Base-by-base conservation (phyloP, 2,797 vertebrate genomes). In the Tamandua tetradactyla region DNA sequence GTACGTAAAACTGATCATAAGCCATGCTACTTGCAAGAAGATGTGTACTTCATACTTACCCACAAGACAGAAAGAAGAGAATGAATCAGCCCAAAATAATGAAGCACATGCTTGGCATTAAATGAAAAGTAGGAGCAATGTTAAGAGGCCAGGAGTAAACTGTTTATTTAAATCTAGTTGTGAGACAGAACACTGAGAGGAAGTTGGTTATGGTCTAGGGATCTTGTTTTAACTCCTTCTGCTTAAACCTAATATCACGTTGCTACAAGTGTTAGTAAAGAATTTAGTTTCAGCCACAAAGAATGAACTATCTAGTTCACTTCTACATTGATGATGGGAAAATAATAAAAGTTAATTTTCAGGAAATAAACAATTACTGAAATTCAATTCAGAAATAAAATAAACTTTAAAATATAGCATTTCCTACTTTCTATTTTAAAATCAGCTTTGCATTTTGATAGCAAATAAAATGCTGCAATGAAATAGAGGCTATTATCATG, bases 281-380 rank as follows among this genome's bases (percentile, higher is more conserved):
- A 81, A 75, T 89, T 84, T 37, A n/a, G 40, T 82, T 94, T 62
- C 25, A 93, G 42, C 14, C 40, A 94, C 55, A 84, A 94, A 76
- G 15, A n/a, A 89, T 87, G 40, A 89, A 71, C 22, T 75, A 79
- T 52, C 15, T 71, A 78, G 4, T 83, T 91, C 17, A 84, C 32
- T 49, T 42, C 14, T 44, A 32, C 15, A 75, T 37, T 49, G 35
- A 83, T 87, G 30, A 80, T 72, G 7, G 44, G 74, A 69, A 90
- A 74, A 85, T 76, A 81, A 94, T 92, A 79, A 89, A 89, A 92
- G 32, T 82, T 89, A 78, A 93, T 92, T 95, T 95, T 23, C 35
- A 47, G 57, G 37, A 64, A 93, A 89, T 57, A 79, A 94, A 27
- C 55, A 96, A 91, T 44, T 89, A 42, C 18, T n/a, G 40, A 6